A percentile compares a stretch with the other conserved stretches of the same genome.
These are phyloP conservation scores for Nettapus auritus DNA, from an alignment of 2,113 vertebrate species.

Conservation along the genomic window DNA sequence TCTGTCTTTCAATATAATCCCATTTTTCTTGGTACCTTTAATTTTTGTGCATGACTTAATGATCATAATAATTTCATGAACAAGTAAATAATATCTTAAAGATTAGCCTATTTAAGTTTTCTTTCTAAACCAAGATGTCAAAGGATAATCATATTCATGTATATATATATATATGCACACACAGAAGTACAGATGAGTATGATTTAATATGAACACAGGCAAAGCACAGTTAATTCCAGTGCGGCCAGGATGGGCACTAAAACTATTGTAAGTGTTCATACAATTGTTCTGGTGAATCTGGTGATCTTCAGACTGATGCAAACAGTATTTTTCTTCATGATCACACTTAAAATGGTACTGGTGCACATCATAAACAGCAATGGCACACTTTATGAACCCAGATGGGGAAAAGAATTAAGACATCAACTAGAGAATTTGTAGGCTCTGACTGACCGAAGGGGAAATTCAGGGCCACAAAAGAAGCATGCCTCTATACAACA, in stretches of 20 bases:
- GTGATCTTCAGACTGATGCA: background rate
- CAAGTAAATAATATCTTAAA: background rate
- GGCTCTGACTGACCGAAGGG: background rate
- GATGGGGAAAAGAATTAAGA: background rate
- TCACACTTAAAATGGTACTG: background rate
- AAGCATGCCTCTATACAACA: background rate
- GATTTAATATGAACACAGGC: background rate
- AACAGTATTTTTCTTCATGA: background rate
- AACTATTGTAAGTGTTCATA: background rate
- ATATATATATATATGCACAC: background rate
- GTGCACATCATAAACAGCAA: background rate
- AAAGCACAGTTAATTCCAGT: background rate
- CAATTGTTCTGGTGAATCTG: background rate
- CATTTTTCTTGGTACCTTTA: background rate
- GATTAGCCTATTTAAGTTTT: background rate
- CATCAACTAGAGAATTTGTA: background rate
- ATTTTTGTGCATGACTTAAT: background rate
- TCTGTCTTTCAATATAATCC: background rate
- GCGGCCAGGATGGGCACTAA: background rate
- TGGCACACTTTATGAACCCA: background rate
- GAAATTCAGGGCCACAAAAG: background rate
- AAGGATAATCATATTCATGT: background rate
- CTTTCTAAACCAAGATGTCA: background rate
- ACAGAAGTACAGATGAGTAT: background rate
- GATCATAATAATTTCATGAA: background rate